Evolutionary conservation across 2,888 invertebrate species (phyloP).

Genomic region (Osedax fenrisi): DNA sequence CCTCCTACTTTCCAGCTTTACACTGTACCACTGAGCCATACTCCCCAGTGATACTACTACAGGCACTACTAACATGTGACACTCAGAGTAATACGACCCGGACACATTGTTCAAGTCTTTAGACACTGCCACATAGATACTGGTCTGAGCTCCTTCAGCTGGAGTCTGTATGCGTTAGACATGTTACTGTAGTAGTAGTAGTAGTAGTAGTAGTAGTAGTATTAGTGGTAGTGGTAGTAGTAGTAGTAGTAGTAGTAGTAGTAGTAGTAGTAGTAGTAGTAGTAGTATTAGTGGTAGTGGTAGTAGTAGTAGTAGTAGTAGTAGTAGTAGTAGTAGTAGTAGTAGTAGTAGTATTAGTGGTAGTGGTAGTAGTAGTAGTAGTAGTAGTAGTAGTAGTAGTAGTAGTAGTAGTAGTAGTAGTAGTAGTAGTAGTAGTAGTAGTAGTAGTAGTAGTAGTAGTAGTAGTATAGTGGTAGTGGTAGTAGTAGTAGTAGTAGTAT

Average conservation of each 20-base stretch:
- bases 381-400: slow-evolving; percentile 10
- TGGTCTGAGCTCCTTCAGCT: slow-evolving; percentile 33
- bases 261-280: slow-evolving; percentile 6
- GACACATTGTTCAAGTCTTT: slow-evolving; percentile 26
- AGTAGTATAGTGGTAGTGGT: slow-evolving; percentile 14
- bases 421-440: slow-evolving; percentile 23
- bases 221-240: slow-evolving; percentile 14
- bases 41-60: too few relatives aligned
- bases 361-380: slow-evolving; percentile 22
- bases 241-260: slow-evolving; percentile 9
- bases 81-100: slow-evolving; percentile 32
- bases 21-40: too few relatives aligned
- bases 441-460: slow-evolving; percentile 25
- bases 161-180: slow-evolving; percentile 23
- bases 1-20: too few relatives aligned
- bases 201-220: slow-evolving; percentile 20
- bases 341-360: slow-evolving; percentile 20
- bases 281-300: slow-evolving; percentile 12
- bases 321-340: slow-evolving; percentile 13
- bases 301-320: slow-evolving; percentile 16
- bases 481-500: slow-evolving; percentile 4
- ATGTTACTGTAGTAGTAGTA: slow-evolving; percentile 16
- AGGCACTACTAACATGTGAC: slow-evolving; percentile 3
- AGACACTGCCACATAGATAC: slow-evolving; percentile 28
- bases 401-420: not conserved